Evolutionary conservation across 2,888 invertebrate species (phyloP).

Genomic region (Halictus quadricinctus): DNA sequence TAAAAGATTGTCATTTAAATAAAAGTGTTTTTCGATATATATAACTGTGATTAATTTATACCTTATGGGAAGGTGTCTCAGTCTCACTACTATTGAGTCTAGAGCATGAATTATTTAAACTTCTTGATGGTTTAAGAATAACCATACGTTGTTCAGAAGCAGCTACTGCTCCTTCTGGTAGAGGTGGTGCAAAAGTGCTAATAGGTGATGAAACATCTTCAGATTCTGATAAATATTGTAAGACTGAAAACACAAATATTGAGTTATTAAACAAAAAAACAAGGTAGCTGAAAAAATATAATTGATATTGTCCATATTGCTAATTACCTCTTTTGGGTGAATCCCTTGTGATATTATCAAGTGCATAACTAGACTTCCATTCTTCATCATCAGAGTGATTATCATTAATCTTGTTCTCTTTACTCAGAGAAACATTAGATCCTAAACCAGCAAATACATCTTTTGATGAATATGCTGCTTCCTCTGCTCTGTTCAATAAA

Average conservation of each 20-base stretch:
- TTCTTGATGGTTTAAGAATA: constrained; percentile 79
- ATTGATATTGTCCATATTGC: neutral
- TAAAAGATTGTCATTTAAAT: constrained; percentile 16
- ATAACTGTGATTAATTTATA: constrained; percentile 24
- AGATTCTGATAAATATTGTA: constrained; percentile 75
- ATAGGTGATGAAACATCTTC: constrained; percentile 74
- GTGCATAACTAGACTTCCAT: constrained; percentile 70
- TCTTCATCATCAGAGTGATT: constrained; percentile 70
- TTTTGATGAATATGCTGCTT: constrained; percentile 70
- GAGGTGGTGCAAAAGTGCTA: constrained; percentile 77
- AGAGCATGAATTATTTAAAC: constrained; percentile 85
- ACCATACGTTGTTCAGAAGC: constrained; percentile 84
- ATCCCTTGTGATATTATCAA: constrained; percentile 60
- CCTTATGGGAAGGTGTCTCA: constrained; percentile 81
- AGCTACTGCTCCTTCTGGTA: constrained; percentile 75
- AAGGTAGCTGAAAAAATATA: neutral
- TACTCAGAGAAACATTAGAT: constrained; percentile 55
- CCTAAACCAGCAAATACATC: constrained; percentile 68
- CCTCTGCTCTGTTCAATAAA: constrained; percentile 75
- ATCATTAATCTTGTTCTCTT: constrained; percentile 63
- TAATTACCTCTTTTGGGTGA: constrained; percentile 59
- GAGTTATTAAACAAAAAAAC: neutral
- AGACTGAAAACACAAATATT: constrained; percentile 57
- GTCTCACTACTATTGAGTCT: constrained; percentile 87
- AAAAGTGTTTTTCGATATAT: neutral